These are phyloP conservation scores for Haliclystus octoradiatus DNA, from an alignment of 30 jellyfish, hydroid and myxozoan species.

Conservation along the genomic window DNA sequence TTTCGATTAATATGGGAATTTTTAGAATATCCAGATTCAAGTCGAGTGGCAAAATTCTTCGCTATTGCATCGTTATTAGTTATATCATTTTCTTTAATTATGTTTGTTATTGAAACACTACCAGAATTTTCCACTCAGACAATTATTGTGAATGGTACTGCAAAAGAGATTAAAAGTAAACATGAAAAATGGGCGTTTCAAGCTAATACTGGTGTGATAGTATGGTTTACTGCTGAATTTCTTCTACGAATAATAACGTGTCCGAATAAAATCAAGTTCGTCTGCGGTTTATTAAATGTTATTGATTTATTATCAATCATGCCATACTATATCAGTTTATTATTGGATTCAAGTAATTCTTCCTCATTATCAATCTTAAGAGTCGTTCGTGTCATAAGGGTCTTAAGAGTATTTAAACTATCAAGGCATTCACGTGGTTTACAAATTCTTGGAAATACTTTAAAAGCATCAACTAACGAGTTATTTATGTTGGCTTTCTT, in stretches of 20 bases:
- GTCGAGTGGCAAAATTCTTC: slow-evolving; percentile 59
- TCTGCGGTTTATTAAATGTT: slow-evolving; percentile 35
- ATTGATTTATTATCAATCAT: slow-evolving; percentile 76
- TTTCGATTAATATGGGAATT: slow-evolving; percentile 70
- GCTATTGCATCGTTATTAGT: slow-evolving; percentile 64
- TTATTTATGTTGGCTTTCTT: slow-evolving; percentile 81
- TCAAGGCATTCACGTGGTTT: slow-evolving; percentile 97
- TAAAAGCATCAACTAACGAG: slow-evolving; percentile 85
- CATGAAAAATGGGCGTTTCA: slow-evolving; percentile 72
- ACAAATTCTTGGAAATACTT: slow-evolving; percentile 87
- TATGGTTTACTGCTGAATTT: slow-evolving; percentile 85
- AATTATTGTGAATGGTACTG: slow-evolving; percentile 12
- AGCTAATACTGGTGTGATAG: slow-evolving; percentile 63
- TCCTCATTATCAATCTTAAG: slow-evolving; percentile 33
- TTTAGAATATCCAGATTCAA: slow-evolving; percentile 77
- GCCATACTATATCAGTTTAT: slow-evolving; percentile 59
- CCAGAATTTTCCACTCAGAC: slow-evolving; percentile 37
- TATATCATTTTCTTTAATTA: slow-evolving; percentile 51
- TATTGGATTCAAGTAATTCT: slow-evolving; percentile 25
- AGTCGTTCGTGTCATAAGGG: slow-evolving; percentile 91
- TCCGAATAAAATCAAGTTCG: slow-evolving; percentile 66
- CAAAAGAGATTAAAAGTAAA: slow-evolving; percentile 20
- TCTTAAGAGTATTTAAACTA: slow-evolving; percentile 79
- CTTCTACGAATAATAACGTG: slow-evolving; percentile 49
- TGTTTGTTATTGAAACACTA: slow-evolving; percentile 79